Evolutionary conservation across 1,140 invertebrate genomes (phyloP).

Genomic region (Helicoverpa zea): DNA sequence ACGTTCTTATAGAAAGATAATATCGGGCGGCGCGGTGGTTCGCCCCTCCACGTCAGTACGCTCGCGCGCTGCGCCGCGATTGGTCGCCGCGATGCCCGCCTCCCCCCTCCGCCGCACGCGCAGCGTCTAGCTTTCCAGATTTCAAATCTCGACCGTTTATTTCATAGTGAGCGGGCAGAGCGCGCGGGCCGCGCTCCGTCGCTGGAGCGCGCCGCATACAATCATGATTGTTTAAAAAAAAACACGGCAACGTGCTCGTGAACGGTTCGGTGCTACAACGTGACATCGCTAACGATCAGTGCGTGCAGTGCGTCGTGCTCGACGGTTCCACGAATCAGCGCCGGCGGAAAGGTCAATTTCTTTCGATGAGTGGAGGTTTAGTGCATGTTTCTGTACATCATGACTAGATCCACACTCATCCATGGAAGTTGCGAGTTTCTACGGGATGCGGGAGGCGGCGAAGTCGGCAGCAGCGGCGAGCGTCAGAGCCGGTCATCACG

Average conservation of each 20-base stretch:
- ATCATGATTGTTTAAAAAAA: conserved; percentile 75
- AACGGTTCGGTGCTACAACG: conserved; percentile 78
- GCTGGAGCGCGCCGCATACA: conserved; percentile 59
- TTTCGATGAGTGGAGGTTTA: conserved; percentile 87
- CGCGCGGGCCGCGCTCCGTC: conserved; percentile 63
- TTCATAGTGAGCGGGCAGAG: conserved; percentile 76
- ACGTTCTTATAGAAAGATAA: conserved; percentile 82
- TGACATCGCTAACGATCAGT: conserved; percentile 81
- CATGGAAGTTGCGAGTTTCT: conserved; percentile 85
- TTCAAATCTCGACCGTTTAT: conserved; percentile 87
- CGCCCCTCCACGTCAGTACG: conserved; percentile 72
- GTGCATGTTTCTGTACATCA: conserved; percentile 86
- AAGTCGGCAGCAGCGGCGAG: conserved; percentile 53
- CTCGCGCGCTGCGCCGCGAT: conserved; percentile 74
- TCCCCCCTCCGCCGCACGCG: conserved; percentile 71
- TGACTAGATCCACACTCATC: conserved; percentile 88
- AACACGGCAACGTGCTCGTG: conserved; percentile 81
- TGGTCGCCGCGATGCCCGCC: conserved; percentile 61
- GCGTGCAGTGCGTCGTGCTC: conserved; percentile 77
- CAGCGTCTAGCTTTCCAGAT: conserved; percentile 83
- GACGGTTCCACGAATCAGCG: conserved; percentile 63
- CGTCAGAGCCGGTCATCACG: conserved; percentile 65
- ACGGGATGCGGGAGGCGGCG: conserved; percentile 65
- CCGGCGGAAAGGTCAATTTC: conserved; percentile 81
- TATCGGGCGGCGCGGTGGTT: conserved; percentile 71